Percentiles rank a stretch among this genome's conserved stretches.
phyloP scores from a whole-genome alignment of 2,888 invertebrate genomes.

The Tipula helvola region DNA sequence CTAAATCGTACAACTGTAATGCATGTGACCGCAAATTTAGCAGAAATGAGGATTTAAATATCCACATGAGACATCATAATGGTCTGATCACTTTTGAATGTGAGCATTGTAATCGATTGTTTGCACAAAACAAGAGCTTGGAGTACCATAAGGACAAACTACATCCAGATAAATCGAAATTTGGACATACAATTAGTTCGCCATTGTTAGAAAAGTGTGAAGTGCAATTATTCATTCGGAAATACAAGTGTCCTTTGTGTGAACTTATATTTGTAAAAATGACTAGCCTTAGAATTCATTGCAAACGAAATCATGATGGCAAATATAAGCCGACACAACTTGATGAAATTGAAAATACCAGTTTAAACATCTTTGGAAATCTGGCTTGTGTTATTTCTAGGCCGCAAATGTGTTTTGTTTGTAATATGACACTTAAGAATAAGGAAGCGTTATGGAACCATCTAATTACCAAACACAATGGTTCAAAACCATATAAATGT shows the following conservation, averaged over 20 bases:
- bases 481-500: conserved; percentile 30
- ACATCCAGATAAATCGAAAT: background rate
- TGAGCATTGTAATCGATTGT: conserved; percentile 11
- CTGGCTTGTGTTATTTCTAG: background rate
- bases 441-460: conserved; percentile 11
- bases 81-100: conserved; percentile 13
- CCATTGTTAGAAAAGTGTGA: background rate
- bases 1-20: conserved; percentile 9
- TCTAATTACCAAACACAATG: conserved; percentile 11
- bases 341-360: background rate
- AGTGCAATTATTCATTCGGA: background rate
- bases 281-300: conserved; percentile 15
- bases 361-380: background rate
- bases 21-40: conserved; percentile 12
- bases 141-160: conserved; percentile 9
- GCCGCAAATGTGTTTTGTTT: conserved; percentile 8
- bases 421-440: background rate
- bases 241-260: conserved; percentile 14
- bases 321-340: background rate
- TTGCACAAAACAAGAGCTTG: conserved; percentile 13
- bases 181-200: background rate
- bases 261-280: conserved; percentile 14
- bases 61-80: conserved; percentile 13
- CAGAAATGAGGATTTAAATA: conserved; percentile 13
- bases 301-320: conserved; percentile 13